Percentiles rank a stretch among this genome's conserved stretches.
These are phyloP conservation scores for Columba livia DNA, from an alignment of 2,113 vertebrate genomes.

Conservation along the genomic window DNA sequence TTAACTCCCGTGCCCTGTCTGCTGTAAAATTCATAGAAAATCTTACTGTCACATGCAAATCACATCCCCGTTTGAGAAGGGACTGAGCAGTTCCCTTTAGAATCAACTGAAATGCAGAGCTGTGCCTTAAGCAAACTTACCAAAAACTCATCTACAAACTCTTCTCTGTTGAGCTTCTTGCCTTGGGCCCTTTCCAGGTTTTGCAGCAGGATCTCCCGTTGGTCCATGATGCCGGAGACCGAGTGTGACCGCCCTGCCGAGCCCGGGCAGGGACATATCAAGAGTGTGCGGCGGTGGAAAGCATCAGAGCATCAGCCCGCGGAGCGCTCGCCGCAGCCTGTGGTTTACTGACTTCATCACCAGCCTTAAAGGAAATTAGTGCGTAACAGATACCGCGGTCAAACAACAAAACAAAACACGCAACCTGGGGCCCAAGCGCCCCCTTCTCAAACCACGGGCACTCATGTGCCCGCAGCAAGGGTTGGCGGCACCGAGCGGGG, in stretches of 20 bases:
- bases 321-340: constrained; percentile 54
- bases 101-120: neutral
- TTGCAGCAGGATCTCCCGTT: constrained; percentile 70
- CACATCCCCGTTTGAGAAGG: accelerated
- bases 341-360: constrained; percentile 82
- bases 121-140: constrained; percentile 52
- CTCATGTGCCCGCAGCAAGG: too few species aligned
- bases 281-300: neutral
- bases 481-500: too few species aligned
- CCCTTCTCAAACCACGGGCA: neutral
- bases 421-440: constrained; percentile 36
- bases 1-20: neutral
- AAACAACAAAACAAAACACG: constrained; percentile 23
- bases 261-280: constrained; percentile 68
- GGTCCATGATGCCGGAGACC: constrained; percentile 71
- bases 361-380: constrained; percentile 78
- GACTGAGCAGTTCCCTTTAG: neutral
- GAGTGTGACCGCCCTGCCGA: neutral
- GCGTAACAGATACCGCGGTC: constrained; percentile 66
- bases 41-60: neutral
- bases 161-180: constrained; percentile 65
- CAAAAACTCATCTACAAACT: constrained; percentile 76
- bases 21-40: neutral
- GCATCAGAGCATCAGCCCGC: neutral
- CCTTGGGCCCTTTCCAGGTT: constrained; percentile 64